phyloP scores from a whole-genome alignment of 1,140 invertebrate species.

The Plectrocnemia conspersa region DNA sequence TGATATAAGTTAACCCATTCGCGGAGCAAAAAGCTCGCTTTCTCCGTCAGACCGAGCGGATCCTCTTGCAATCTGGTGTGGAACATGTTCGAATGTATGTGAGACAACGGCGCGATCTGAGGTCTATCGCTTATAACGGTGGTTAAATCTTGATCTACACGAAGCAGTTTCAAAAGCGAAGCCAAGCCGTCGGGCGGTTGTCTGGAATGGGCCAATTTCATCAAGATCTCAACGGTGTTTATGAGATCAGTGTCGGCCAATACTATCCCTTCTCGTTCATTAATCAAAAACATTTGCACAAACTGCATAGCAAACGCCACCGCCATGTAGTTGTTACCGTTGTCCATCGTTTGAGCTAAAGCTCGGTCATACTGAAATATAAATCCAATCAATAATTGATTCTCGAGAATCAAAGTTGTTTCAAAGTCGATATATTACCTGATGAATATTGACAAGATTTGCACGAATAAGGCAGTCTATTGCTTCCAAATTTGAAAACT shows the following conservation, averaged over 20 bases:
- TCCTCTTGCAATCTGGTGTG: slow-evolving; percentile 77
- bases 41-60: slow-evolving; percentile 89
- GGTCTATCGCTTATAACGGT: slow-evolving; percentile 65
- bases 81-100: slow-evolving; percentile 88
- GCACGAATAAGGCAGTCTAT: slow-evolving; percentile 81
- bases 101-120: slow-evolving; percentile 71
- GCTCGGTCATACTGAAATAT: slow-evolving; percentile 77
- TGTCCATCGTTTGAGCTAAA: slow-evolving; percentile 82
- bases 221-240: slow-evolving; percentile 78
- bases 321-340: slow-evolving; percentile 77
- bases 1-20: slow-evolving; percentile 95
- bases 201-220: slow-evolving; percentile 67
- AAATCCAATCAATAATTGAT: background rate
- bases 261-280: slow-evolving; percentile 73
- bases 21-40: slow-evolving; percentile 87
- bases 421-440: slow-evolving; percentile 36
- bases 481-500: slow-evolving; percentile 82
- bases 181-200: slow-evolving; percentile 77
- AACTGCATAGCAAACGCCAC: slow-evolving; percentile 88
- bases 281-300: slow-evolving; percentile 81
- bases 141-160: slow-evolving; percentile 65
- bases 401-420: slow-evolving; percentile 11
- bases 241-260: slow-evolving; percentile 80
- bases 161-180: slow-evolving; percentile 68
- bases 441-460: slow-evolving; percentile 58